These are phyloP conservation scores for Stenurella melanura DNA, from an alignment of 2,888 invertebrate genomes.

Conservation along the genomic window DNA sequence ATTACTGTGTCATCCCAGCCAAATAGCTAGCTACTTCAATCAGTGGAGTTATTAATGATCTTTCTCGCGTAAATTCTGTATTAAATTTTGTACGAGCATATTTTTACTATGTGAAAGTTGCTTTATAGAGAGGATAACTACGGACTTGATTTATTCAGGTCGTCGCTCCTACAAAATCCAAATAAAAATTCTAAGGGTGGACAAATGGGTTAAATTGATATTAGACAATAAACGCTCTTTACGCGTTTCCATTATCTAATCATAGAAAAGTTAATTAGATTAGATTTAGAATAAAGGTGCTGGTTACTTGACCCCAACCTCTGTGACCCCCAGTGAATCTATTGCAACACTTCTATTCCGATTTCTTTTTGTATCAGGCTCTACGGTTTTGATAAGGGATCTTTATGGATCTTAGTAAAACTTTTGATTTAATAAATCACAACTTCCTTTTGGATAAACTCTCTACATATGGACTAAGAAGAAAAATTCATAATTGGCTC, in stretches of 20 bases:
- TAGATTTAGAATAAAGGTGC: too few species aligned
- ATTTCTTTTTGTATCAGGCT: too few species aligned
- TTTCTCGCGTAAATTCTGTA: constrained; percentile 15
- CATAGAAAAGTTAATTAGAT: neutral
- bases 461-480: too few species aligned
- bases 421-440: too few species aligned
- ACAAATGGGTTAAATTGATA: neutral
- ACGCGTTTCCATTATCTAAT: neutral
- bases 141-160: neutral
- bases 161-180: neutral
- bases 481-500: too few species aligned
- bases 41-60: constrained; percentile 35
- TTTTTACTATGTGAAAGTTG: constrained; percentile 9
- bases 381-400: too few species aligned
- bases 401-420: too few species aligned
- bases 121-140: neutral
- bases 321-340: too few species aligned
- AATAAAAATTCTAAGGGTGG: neutral
- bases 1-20: constrained; percentile 31
- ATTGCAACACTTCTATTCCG: too few species aligned
- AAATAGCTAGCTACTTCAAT: constrained; percentile 33
- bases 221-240: neutral
- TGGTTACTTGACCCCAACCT: too few species aligned
- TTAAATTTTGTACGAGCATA: constrained; percentile 5
- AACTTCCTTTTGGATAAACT: too few species aligned